A percentile compares a stretch with the other conserved stretches of the same genome.
These are phyloP conservation scores for Ceramica pisi DNA, from an alignment of 2,888 invertebrate species.

Conservation along the genomic window DNA sequence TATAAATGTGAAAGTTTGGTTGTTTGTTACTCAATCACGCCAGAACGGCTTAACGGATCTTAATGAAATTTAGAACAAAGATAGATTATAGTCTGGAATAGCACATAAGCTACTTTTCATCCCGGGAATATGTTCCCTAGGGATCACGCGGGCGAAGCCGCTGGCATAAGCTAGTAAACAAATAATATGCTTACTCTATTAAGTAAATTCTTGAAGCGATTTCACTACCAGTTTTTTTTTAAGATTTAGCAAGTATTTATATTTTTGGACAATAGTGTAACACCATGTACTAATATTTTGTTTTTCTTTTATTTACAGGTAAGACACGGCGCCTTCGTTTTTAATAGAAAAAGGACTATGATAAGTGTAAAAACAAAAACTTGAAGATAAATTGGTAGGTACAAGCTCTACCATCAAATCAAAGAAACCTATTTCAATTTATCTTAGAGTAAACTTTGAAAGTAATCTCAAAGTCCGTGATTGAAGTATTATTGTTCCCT, in stretches of 20 bases:
- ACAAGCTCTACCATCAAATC: neutral
- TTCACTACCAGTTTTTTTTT: no score
- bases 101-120: no score
- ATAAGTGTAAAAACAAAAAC: conserved; percentile 12
- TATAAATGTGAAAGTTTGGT: no score
- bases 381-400: neutral
- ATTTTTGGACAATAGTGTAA: neutral
- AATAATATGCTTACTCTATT: no score
- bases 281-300: conserved; percentile 4
- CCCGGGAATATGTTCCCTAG: no score
- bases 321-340: conserved; percentile 15
- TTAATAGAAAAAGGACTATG: conserved; percentile 5
- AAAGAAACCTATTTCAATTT: conserved; percentile 24
- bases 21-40: no score
- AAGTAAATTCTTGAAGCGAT: neutral
- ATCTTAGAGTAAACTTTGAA: conserved; percentile 17
- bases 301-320: conserved; percentile 45
- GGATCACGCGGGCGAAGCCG: no score
- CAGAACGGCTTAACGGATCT: no score
- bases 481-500: conserved; percentile 35
- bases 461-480: conserved; percentile 39
- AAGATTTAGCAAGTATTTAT: no score
- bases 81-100: no score
- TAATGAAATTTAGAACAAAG: no score
- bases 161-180: no score